Evolutionary conservation across 2,888 invertebrate genomes (phyloP).

Genomic region (Amblyjoppa proteus): DNA sequence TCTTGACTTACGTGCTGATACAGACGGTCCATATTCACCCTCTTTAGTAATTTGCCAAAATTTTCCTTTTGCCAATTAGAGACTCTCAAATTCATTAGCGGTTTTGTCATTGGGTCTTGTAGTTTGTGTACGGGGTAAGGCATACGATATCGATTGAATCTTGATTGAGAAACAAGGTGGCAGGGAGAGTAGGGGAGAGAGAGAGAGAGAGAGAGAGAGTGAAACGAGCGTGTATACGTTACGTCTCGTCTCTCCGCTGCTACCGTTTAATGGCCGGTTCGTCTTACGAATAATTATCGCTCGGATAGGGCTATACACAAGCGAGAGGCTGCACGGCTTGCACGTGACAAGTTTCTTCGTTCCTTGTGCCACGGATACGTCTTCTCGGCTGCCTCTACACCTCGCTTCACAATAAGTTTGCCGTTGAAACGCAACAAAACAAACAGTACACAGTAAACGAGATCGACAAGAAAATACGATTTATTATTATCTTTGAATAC

Average conservation of each 20-base stretch:
- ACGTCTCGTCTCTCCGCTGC: slow-evolving; percentile 14
- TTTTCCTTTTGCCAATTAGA: slow-evolving; percentile 18
- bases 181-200: not conserved
- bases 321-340: slow-evolving; percentile 3
- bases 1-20: too few relatives aligned
- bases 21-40: too few relatives aligned
- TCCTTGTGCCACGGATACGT: not conserved
- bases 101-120: slow-evolving; percentile 41
- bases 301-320: not conserved
- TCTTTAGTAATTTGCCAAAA: not conserved
- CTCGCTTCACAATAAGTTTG: slow-evolving; percentile 2
- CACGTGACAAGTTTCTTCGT: slow-evolving; percentile 25
- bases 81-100: slow-evolving; percentile 34
- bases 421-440: not conserved
- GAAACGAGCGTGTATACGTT: slow-evolving; percentile 5
- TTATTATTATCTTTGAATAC: too few relatives aligned
- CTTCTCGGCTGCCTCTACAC: not conserved
- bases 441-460: not conserved
- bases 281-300: slow-evolving; percentile 57
- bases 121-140: slow-evolving; percentile 1
- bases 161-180: slow-evolving; percentile 51
- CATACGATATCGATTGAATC: slow-evolving; percentile 45
- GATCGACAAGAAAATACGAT: too few relatives aligned
- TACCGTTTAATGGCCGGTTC: slow-evolving; percentile 50
- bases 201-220: slow-evolving; percentile 13